phyloP scores from a whole-genome alignment of 1,140 invertebrate species.

The Drosophila novamexicana region DNA sequence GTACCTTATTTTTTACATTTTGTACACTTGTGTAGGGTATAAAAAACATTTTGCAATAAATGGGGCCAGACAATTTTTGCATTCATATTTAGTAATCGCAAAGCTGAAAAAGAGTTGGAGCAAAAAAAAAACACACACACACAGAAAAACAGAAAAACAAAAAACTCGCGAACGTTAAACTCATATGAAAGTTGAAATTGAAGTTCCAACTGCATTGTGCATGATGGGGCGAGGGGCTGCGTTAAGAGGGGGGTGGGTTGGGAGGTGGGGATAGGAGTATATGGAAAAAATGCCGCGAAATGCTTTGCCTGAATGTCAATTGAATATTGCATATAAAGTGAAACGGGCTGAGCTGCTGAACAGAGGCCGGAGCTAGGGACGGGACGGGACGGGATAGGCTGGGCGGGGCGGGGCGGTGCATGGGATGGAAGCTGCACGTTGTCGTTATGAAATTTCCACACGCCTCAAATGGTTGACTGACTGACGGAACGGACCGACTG shows the following conservation, averaged over 20 bases:
- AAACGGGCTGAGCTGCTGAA: not conserved
- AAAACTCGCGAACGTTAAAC: slow-evolving; percentile 51
- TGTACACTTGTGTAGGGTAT: not conserved
- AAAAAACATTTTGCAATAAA: slow-evolving; percentile 43
- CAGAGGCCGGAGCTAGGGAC: not conserved
- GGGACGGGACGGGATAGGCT: not conserved
- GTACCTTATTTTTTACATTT: too few species aligned
- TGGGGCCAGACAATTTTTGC: slow-evolving; percentile 15
- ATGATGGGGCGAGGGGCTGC: not conserved
- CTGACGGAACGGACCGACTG: slow-evolving; percentile 26
- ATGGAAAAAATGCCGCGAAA: slow-evolving; percentile 62
- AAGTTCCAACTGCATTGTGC: slow-evolving; percentile 43
- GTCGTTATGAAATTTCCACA: slow-evolving; percentile 76
- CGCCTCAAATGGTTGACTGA: slow-evolving; percentile 56
- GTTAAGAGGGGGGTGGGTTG: not conserved
- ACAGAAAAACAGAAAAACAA: slow-evolving; percentile 15
- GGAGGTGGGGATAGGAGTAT: not conserved
- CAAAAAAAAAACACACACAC: slow-evolving; percentile 1
- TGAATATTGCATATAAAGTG: slow-evolving; percentile 77
- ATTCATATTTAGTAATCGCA: slow-evolving; percentile 41
- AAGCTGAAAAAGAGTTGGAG: slow-evolving; percentile 12
- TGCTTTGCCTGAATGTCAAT: slow-evolving; percentile 69
- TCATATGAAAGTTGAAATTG: slow-evolving; percentile 67
- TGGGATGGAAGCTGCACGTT: slow-evolving; percentile 13
- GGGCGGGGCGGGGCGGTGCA: not conserved